Percentiles rank a stretch among this genome's conserved stretches.
phyloP scores from a whole-genome alignment of 2,888 invertebrate species.

The Diploptera punctata region DNA sequence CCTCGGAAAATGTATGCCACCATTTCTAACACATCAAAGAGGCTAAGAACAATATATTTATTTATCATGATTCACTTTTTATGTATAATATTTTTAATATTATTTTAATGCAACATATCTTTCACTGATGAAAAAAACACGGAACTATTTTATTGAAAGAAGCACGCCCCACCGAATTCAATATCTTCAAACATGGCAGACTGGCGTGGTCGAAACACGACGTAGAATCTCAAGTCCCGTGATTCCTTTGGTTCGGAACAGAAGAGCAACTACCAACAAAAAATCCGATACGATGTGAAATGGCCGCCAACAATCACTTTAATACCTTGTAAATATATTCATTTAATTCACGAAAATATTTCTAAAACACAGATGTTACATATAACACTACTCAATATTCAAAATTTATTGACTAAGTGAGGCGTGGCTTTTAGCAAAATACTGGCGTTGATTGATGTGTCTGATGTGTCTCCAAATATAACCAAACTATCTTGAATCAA shows the following conservation, averaged over 20 bases:
- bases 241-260: conserved; percentile 31
- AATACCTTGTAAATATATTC: background rate
- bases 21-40: conserved; percentile 39
- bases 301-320: conserved; percentile 5
- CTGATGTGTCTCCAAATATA: conserved; percentile 41
- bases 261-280: conserved; percentile 14
- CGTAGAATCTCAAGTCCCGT: conserved; percentile 27
- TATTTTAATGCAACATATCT: conserved; percentile 41
- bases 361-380: conserved; percentile 28
- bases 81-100: conserved; percentile 35
- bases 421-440: conserved; percentile 45
- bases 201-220: conserved; percentile 43
- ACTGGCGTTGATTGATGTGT: conserved; percentile 45
- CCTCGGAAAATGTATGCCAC: conserved; percentile 33
- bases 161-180: conserved; percentile 44
- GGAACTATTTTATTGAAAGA: conserved; percentile 40
- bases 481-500: conserved; percentile 39
- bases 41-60: conserved; percentile 34
- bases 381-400: conserved; percentile 36
- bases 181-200: conserved; percentile 45
- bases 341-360: conserved; percentile 26
- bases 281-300: background rate
- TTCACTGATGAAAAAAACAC: conserved; percentile 43
- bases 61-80: conserved; percentile 39
- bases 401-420: conserved; percentile 44